Conservation (phyloP, 1,140 invertebrate genomes). For the Papilio aristodemus region DNA sequence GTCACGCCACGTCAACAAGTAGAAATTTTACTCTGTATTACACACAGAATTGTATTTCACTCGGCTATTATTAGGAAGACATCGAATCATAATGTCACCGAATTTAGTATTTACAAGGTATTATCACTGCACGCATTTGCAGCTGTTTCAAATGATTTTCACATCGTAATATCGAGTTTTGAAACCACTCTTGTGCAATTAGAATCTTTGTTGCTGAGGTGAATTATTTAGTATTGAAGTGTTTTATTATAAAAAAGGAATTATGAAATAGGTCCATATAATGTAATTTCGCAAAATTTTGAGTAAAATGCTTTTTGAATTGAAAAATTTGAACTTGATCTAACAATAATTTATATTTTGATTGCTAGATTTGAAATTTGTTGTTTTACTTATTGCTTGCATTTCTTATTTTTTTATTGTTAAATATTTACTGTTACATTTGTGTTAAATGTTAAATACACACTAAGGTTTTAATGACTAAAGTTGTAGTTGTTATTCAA, state of each 20-base stretch:
- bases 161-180: conserved; percentile 18
- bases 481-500: too few relatives aligned
- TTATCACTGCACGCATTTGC: neutral
- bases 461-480: too few relatives aligned
- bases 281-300: neutral
- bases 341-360: too few relatives aligned
- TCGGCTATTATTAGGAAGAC: conserved; percentile 74
- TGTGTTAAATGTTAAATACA: too few relatives aligned
- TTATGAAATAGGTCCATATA: neutral
- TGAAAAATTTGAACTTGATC: too few relatives aligned
- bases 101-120: conserved; percentile 51
- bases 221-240: neutral
- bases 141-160: conserved; percentile 13
- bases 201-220: conserved; percentile 10
- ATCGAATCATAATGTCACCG: conserved; percentile 64
- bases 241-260: neutral
- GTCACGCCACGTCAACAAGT: conserved; percentile 79
- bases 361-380: too few relatives aligned
- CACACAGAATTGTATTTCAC: conserved; percentile 76
- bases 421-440: too few relatives aligned
- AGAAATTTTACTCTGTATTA: conserved; percentile 74
- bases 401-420: too few relatives aligned
- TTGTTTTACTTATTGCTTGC: too few relatives aligned
- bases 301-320: neutral
- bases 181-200: conserved; percentile 24